Base-by-base conservation (phyloP, 2,797 vertebrate species). In the Pitangus sulphuratus region DNA sequence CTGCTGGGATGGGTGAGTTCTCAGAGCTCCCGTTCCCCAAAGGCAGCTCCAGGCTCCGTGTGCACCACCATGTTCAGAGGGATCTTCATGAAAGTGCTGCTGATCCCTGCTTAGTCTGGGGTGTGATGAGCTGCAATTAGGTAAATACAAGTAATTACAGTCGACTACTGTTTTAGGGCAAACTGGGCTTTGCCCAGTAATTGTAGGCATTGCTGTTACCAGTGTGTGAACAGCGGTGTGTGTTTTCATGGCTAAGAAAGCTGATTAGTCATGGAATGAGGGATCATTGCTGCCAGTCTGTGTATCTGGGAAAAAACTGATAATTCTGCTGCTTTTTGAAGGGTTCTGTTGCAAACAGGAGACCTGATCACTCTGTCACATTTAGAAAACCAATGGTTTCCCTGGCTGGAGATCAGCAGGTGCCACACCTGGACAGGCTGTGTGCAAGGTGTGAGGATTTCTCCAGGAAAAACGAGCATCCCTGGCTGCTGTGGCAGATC, bases 61-160 rank as follows among this genome's bases (percentile, higher is more conserved):
- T 3, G 24, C 48, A 35, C 28, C 62, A 24, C 53, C 18, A 1
- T 0, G 4, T 51, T 65, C n/a, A 42, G 69, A 87, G 77, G n/a
- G 6, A 3, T 65, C 53, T 69, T 31, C 33, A 10, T 24, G 33
- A 37, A 61, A 72, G 42, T 5, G 54, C 77, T 66, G 44, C 77
- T 72, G 66, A 24, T 45, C 18, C 16, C 51, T 7, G 15, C 44
- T 51, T 15, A 50, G 75, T 45, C 57, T 93, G 76, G 83, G 69
- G 19, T 11, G 35, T 54, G 77, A 72, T 42, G 76, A 87, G 77
- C 33, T 82, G 70, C 76, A 95, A 87, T 90, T 80, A 83, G 40
- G 48, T 40, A 82, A 90, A 90, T 93, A 12, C 0, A 51, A 54
- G 65, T 86, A 84, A 72, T 86, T 95, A 77, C 14, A 93, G 44